Base-by-base conservation (phyloP, 1,140 invertebrate species). In the Neodiprion lecontei region DNA sequence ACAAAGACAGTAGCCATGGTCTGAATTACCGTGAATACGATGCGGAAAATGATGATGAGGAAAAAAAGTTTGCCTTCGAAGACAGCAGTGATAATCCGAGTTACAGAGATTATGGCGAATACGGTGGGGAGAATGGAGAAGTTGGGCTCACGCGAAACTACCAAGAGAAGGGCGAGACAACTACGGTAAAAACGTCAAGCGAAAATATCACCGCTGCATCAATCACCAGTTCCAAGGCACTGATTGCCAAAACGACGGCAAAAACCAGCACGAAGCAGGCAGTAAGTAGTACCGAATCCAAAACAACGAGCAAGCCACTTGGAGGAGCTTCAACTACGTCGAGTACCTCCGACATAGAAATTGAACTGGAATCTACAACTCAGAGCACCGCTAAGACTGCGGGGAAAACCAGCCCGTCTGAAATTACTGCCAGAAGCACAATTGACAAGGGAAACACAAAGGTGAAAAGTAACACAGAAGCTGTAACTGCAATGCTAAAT, bases 351-450 rank as follows among this genome's bases (percentile, higher is more conserved):
- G 28, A 69, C 14, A 28, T 12, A 69, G 28, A 69, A 12, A 28
- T 69, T 69, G 68, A 40, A 40, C 28, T 40, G 28, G 28, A 40
- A 40, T 40, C 28, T 69, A 69, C 23, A 17, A 69, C 68, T 69
- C 12, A 14, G n/a, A 69, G 1, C 4, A 69, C 68, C 23, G 7
- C 12, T 69, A 40, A 14, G 12, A 69, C 23, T 69, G 28, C 68
- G 1, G 11, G 4, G 28, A 69, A 12, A 69, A 65, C 61, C 17
- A 65, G 2, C 17, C 1, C 1, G 7, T 65, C 17, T 1, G 4
- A 65, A 5, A 7, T 21, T 65, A 65, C 61, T 65, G 7, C 61
- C 7, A 14, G 12, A 14, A 17, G 17, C 12, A 17, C 12, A 65
- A 17, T 21, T 14, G 17, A 14, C 12, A 65, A 1, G 12, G 61